Evolutionary conservation across 2,113 vertebrate species (phyloP).

Genomic region (Monarcha castaneiventris): DNA sequence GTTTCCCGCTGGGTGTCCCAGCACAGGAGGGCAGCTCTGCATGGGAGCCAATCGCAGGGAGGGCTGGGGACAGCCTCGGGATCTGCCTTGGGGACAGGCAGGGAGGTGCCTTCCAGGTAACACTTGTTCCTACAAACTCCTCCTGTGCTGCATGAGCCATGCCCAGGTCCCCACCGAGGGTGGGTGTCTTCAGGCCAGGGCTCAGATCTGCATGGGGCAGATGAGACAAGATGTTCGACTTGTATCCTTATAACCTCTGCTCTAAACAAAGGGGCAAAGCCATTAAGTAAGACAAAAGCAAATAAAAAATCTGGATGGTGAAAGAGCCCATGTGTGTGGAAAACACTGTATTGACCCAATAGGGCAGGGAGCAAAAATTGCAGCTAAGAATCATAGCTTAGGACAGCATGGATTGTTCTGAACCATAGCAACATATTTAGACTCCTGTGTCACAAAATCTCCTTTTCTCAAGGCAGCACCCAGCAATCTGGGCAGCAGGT

Average conservation of each 20-base stretch:
- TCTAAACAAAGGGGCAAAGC: constrained; percentile 5
- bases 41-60: background rate
- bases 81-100: background rate
- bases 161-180: background rate
- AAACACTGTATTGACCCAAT: background rate
- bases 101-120: background rate
- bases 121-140: background rate
- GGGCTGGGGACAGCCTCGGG: background rate
- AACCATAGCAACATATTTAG: background rate
- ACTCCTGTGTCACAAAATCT: background rate
- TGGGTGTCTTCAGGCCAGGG: background rate
- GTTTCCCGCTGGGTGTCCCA: background rate
- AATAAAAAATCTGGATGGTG: constrained; percentile 36
- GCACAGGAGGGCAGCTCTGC: background rate
- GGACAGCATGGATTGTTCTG: background rate
- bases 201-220: background rate
- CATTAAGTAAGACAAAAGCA: constrained; percentile 37
- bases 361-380: constrained; percentile 41
- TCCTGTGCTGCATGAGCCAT: rapidly evolving
- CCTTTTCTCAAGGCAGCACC: background rate
- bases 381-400: background rate
- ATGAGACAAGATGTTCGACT: background rate
- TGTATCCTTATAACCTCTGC: constrained; percentile 32
- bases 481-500: background rate
- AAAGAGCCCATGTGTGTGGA: constrained; percentile 18